Evolutionary conservation across 1,140 invertebrate genomes (phyloP).

Genomic region (Tyrophagus putrescentiae): DNA sequence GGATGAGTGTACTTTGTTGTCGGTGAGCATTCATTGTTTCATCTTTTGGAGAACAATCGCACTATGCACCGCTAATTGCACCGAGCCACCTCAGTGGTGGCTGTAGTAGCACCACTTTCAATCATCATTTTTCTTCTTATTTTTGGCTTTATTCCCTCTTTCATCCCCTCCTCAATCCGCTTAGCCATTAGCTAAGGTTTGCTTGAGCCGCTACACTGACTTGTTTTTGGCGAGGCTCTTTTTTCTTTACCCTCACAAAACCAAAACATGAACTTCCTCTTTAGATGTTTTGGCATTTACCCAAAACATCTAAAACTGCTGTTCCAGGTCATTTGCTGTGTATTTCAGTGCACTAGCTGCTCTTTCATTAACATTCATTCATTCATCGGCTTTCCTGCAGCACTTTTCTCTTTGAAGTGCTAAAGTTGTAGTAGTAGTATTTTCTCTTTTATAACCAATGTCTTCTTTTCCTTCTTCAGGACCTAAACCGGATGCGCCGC

Average conservation of each 20-base stretch:
- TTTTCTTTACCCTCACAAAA: too few species aligned
- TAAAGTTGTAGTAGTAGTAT: background rate
- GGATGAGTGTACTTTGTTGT: too few species aligned
- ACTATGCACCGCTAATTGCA: too few species aligned
- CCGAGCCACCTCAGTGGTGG: too few species aligned
- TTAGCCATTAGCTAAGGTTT: too few species aligned
- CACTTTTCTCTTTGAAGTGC: background rate
- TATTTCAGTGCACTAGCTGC: background rate
- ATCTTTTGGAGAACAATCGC: too few species aligned
- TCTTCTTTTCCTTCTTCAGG: constrained; percentile 40
- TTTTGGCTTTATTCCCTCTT: too few species aligned
- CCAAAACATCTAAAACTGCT: background rate
- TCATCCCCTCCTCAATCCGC: too few species aligned
- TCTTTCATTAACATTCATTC: background rate
- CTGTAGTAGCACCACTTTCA: too few species aligned
- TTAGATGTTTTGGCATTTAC: background rate
- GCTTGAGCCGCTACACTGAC: too few species aligned
- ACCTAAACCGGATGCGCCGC: constrained; percentile 67
- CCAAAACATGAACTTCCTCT: background rate
- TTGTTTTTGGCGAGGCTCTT: background rate
- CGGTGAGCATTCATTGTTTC: too few species aligned
- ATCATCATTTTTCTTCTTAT: too few species aligned
- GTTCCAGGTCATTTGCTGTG: background rate
- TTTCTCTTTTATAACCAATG: background rate
- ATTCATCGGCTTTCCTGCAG: background rate